These are phyloP conservation scores for Xestia rhomboidea DNA, from an alignment of 2,888 invertebrate species.

Conservation along the genomic window DNA sequence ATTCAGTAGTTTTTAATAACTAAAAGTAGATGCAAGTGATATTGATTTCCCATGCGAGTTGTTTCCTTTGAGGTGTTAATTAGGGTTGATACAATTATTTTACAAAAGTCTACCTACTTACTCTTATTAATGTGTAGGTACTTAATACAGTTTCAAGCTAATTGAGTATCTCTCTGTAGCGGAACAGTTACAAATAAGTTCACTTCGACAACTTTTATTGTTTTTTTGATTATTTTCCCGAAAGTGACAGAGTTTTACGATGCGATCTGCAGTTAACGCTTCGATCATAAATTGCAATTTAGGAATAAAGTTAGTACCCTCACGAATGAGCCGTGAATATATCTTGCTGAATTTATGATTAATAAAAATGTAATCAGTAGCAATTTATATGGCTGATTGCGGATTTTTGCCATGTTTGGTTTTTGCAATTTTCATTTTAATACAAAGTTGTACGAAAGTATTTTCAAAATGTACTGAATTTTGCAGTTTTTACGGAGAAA, in stretches of 20 bases:
- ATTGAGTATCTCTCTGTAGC: constrained; percentile 29
- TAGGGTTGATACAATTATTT: not conserved
- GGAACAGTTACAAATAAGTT: constrained; percentile 46
- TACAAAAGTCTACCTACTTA: too few species aligned
- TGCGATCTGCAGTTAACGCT: constrained; percentile 58
- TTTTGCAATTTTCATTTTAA: constrained; percentile 7
- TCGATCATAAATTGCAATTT: constrained; percentile 75
- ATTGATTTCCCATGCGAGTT: not conserved
- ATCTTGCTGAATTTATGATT: constrained; percentile 69
- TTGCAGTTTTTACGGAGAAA: not conserved
- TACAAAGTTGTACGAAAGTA: constrained; percentile 34
- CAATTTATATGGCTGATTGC: constrained; percentile 45
- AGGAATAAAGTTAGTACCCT: constrained; percentile 62
- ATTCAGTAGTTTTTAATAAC: not conserved
- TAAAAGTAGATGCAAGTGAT: not conserved
- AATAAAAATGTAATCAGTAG: constrained; percentile 67
- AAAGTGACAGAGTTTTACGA: constrained; percentile 64
- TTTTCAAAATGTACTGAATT: not conserved
- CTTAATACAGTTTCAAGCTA: constrained; percentile 18
- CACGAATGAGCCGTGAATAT: constrained; percentile 65
- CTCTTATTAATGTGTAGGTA: not conserved
- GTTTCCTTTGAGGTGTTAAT: constrained; percentile 8
- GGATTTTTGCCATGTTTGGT: not conserved
- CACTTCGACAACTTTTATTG: constrained; percentile 57
- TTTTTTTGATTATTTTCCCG: constrained; percentile 61